Conservation (phyloP, 2,888 invertebrate genomes). For the Nephrotoma guestfalica region DNA sequence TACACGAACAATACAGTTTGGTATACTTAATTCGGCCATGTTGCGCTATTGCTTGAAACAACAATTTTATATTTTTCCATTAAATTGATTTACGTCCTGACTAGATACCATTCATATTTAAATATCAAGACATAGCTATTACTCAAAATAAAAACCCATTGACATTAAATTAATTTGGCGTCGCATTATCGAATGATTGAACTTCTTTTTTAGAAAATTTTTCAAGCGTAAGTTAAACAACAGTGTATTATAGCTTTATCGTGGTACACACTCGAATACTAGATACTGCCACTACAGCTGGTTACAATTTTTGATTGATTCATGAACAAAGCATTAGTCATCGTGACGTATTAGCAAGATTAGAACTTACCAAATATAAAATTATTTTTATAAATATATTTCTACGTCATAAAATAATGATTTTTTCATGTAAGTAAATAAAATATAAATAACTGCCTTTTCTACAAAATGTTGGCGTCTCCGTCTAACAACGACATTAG, state of each 20-base stretch:
- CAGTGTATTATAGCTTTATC: not conserved
- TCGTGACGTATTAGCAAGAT: not conserved
- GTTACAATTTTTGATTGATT: not conserved
- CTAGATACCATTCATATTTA: not conserved
- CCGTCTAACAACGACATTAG: not conserved
- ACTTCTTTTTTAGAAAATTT: not conserved
- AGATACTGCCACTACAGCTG: not conserved
- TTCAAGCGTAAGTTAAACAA: not conserved
- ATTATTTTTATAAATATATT: not conserved
- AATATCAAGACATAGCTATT: not conserved
- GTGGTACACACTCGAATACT: no score
- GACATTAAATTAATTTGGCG: not conserved
- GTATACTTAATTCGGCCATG: no score
- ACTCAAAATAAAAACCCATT: not conserved
- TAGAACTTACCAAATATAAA: not conserved
- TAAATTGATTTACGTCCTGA: not conserved
- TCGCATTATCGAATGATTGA: not conserved
- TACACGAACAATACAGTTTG: no score
- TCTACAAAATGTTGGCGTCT: not conserved
- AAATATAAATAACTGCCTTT: not conserved
- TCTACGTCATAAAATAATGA: not conserved
- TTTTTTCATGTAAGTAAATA: not conserved
- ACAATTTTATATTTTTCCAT: no score
- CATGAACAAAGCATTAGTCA: not conserved
- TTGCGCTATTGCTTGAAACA: no score